Conservation (phyloP, 1,140 invertebrate genomes). For the Drosophila suzukii region DNA sequence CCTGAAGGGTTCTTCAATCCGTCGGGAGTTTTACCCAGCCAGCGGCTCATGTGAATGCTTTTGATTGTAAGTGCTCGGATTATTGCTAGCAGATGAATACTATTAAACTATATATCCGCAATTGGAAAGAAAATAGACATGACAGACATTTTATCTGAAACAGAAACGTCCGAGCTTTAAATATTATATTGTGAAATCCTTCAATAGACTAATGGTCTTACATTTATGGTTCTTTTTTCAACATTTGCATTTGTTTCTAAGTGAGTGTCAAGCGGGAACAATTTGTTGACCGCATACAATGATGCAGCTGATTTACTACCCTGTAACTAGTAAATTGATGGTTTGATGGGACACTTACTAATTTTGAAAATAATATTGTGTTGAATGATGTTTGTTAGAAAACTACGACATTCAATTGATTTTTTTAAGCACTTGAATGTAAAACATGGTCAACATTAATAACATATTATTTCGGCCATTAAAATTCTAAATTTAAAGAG, state of each 20-base stretch:
- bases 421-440: too few relatives aligned
- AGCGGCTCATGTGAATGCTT: slow-evolving; percentile 36
- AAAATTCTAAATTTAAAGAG: background rate
- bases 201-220: background rate
- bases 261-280: slow-evolving; percentile 13
- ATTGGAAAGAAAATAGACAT: background rate
- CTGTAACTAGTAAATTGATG: background rate
- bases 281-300: slow-evolving; percentile 12
- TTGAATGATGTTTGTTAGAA: too few relatives aligned
- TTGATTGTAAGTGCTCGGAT: slow-evolving; percentile 37
- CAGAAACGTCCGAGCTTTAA: background rate
- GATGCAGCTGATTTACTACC: slow-evolving; percentile 9
- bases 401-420: too few relatives aligned
- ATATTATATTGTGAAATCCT: slow-evolving; percentile 10
- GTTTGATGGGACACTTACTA: too few relatives aligned
- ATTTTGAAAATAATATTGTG: too few relatives aligned
- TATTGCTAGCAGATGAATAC: slow-evolving; percentile 11
- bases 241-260: background rate
- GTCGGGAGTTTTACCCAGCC: slow-evolving; percentile 10
- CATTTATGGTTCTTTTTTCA: background rate
- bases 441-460: too few relatives aligned
- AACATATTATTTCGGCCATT: background rate
- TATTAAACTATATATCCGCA: slow-evolving; percentile 6
- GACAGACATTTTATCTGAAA: background rate
- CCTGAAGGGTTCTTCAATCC: slow-evolving; percentile 30